Evolutionary conservation across 2,888 invertebrate genomes (phyloP).

Genomic region (Thereva unica): DNA sequence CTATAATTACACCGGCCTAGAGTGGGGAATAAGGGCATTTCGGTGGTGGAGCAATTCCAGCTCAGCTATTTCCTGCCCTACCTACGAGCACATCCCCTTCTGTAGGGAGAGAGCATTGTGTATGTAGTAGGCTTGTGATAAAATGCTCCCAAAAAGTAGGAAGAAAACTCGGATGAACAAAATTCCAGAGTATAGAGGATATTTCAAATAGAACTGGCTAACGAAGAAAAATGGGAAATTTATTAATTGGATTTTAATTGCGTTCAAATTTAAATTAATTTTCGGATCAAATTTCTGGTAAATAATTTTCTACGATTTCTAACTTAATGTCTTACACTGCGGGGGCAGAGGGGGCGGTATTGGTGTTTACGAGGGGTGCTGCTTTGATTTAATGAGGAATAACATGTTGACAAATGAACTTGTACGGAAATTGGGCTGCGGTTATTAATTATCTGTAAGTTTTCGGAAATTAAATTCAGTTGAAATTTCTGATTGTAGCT

Average conservation of each 20-base stretch:
- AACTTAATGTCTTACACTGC: too few relatives aligned
- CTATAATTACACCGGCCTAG: background rate
- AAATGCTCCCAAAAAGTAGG: background rate
- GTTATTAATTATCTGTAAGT: too few relatives aligned
- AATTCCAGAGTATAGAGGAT: background rate
- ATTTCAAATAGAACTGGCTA: slow-evolving; percentile 1
- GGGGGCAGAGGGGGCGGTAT: too few relatives aligned
- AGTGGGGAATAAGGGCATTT: background rate
- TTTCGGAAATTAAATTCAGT: too few relatives aligned
- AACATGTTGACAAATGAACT: too few relatives aligned
- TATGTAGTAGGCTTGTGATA: background rate
- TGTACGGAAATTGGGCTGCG: too few relatives aligned
- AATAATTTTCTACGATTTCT: too few relatives aligned
- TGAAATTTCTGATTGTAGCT: too few relatives aligned
- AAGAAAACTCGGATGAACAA: slow-evolving; percentile 1
- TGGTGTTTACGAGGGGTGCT: too few relatives aligned
- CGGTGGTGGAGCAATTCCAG: background rate
- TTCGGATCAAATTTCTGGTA: slow-evolving; percentile 12
- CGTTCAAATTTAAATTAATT: slow-evolving; percentile 31
- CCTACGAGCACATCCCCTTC: too few relatives aligned
- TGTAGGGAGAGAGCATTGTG: too few relatives aligned
- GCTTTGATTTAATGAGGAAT: too few relatives aligned
- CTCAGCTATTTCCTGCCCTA: slow-evolving; percentile 1
- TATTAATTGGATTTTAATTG: slow-evolving; percentile 35
- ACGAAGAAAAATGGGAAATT: slow-evolving; percentile 34